Conservation (phyloP, 2,113 vertebrate genomes). For the Sceloporus tristichus region DNA sequence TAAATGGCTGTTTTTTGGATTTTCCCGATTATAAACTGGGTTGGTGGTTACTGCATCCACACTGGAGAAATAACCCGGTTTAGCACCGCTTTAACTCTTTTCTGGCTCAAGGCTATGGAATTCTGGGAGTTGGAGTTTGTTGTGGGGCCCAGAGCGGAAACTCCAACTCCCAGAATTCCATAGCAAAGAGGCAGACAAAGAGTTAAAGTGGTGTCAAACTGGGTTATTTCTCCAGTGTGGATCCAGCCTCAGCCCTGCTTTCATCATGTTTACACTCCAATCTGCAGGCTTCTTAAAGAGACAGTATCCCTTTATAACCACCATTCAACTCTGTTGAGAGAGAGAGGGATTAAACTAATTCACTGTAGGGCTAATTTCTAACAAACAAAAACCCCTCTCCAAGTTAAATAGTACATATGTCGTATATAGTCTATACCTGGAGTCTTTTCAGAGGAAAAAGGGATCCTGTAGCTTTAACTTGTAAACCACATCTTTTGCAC, state of each 20-base stretch:
- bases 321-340: not conserved
- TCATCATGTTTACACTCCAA: constrained; percentile 97
- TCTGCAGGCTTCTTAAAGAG: constrained; percentile 99
- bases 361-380: constrained; percentile 66
- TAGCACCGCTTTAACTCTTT: no score
- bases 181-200: no score
- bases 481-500: constrained; percentile 92
- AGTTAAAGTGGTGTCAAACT: no score
- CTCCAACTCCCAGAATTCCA: no score
- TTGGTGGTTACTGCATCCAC: constrained; percentile 94
- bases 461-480: constrained; percentile 99
- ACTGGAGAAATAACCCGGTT: no score
- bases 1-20: constrained; percentile 98
- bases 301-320: constrained; percentile 86
- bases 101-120: no score
- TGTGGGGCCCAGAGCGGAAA: no score
- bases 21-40: constrained; percentile 93
- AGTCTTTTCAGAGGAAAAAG: constrained; percentile 78
- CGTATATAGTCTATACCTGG: constrained; percentile 70
- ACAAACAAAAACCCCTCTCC: constrained; percentile 51
- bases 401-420: constrained; percentile 61
- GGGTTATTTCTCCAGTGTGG: no score
- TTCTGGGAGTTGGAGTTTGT: no score
- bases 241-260: constrained; percentile 92
- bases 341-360: constrained; percentile 46